These are phyloP conservation scores for Drosophila pachea DNA, from an alignment of 1,140 invertebrate genomes.

Conservation along the genomic window DNA sequence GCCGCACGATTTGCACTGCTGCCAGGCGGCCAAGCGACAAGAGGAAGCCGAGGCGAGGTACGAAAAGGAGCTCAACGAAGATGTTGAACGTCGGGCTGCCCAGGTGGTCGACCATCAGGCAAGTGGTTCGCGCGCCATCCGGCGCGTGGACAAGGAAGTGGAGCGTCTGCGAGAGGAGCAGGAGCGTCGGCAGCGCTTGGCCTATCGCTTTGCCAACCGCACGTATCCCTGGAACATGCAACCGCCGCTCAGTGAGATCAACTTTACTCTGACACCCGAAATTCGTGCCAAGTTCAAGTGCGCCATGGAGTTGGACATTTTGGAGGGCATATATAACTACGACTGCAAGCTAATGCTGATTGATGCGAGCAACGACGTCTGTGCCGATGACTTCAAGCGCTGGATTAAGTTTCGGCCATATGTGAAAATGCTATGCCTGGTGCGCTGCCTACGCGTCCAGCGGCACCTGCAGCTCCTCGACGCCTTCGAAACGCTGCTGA, in stretches of 20 bases:
- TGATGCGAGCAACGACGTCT: slow-evolving; percentile 52
- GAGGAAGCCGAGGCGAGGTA: slow-evolving; percentile 14
- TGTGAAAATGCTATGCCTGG: slow-evolving; percentile 48
- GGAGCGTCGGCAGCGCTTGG: slow-evolving; percentile 51
- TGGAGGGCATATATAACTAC: slow-evolving; percentile 46
- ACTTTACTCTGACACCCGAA: slow-evolving; percentile 39
- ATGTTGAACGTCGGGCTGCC: slow-evolving; percentile 1
- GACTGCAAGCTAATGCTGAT: slow-evolving; percentile 62
- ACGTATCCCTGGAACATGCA: slow-evolving; percentile 69
- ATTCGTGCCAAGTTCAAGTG: slow-evolving; percentile 26
- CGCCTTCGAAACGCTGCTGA: slow-evolving; percentile 44
- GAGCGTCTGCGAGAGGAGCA: slow-evolving; percentile 10
- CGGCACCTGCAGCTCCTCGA: slow-evolving; percentile 53
- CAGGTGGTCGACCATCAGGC: slow-evolving; percentile 2
- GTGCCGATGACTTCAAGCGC: slow-evolving; percentile 47
- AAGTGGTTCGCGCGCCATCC: slow-evolving; percentile 27
- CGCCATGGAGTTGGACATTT: slow-evolving; percentile 43
- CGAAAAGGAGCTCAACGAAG: slow-evolving; percentile 8
- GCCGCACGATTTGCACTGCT: slow-evolving; percentile 52
- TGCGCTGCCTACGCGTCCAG: slow-evolving; percentile 48
- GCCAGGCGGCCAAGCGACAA: slow-evolving; percentile 15
- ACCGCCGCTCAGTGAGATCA: slow-evolving; percentile 42
- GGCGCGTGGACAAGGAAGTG: slow-evolving; percentile 34
- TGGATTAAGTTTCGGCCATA: slow-evolving; percentile 67
- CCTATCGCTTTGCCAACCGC: slow-evolving; percentile 61